phyloP scores from a whole-genome alignment of 2,888 invertebrate genomes.

The Caenorhabditis doughertyi region DNA sequence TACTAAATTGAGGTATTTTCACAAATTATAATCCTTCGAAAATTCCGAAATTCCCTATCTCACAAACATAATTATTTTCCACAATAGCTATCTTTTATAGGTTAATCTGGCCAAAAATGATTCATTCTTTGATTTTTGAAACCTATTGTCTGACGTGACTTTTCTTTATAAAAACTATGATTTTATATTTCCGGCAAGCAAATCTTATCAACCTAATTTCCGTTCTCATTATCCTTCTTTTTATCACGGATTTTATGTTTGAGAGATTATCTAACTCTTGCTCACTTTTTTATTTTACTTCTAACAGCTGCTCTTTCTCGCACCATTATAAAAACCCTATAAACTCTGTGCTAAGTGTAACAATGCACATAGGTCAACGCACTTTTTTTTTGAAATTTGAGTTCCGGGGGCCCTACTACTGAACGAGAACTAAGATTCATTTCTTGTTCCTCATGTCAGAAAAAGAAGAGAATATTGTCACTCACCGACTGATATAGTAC shows the following conservation, averaged over 20 bases:
- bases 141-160: background rate
- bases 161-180: background rate
- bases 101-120: too few species aligned
- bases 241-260: background rate
- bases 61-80: too few species aligned
- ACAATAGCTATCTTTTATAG: too few species aligned
- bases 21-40: too few species aligned
- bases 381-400: background rate
- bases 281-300: background rate
- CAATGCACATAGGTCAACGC: slow-evolving; percentile 22
- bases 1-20: too few species aligned
- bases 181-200: background rate
- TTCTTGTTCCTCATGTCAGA: slow-evolving; percentile 1
- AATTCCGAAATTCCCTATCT: too few species aligned
- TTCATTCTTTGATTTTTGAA: background rate
- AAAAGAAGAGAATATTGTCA: slow-evolving; percentile 9
- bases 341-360: background rate
- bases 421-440: too few species aligned
- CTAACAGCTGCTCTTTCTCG: slow-evolving; percentile 9
- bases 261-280: slow-evolving; percentile 7
- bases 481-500: slow-evolving; percentile 30
- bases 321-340: slow-evolving; percentile 9
- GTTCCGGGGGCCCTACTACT: too few species aligned
- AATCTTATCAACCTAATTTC: background rate
- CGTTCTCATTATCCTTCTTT: background rate